Evolutionary conservation across 2,113 vertebrate genomes (phyloP), one percentile per base, ranked within the genome.

Genomic region (Gobius niger): DNA sequence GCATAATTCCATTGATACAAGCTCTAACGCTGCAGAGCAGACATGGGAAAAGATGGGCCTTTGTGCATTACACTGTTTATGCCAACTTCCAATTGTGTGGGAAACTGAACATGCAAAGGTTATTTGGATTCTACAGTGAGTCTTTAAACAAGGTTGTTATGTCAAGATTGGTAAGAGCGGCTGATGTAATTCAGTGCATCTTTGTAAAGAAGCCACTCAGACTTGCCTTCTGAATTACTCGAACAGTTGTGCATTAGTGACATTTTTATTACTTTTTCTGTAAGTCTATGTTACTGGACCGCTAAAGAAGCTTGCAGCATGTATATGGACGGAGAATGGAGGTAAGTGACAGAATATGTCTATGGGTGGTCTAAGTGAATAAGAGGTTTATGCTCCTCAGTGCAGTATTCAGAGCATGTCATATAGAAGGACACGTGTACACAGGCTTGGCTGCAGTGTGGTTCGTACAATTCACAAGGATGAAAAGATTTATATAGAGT

Each of bases 1-100:
- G 59, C 24, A 68, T 71, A 59, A 65, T 46, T 68, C n/a, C 40
- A 34, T 15, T 56, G 50, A 18, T 59, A 59, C 42, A 14, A 15
- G 53, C 34, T 51, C 1, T 4, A 63, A 72, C 63, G 6, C 44
- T 56, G 42, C 42, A 50, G 53, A 11, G 63, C 24, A 34, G 24
- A 34, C 24, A 34, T 3, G 24, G 24, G 24, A 34, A 3, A 2
- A 24, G 24, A 24, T 24, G 24, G 24, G 24, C 24, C 24, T 24
- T 24, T 24, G 3, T 62, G 12, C 52, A 24, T 64, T 40, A 70
- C 49, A 19, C 68, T 34, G 10, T 18, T 7, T 9, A 12, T 42
- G 56, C 13, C 47, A 13, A 14, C 47, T 14, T 50, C 12, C 47
- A 1, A 18, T 7, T 16, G 62, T 19, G 47, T 67, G 50, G 47